Evolutionary conservation across 1,140 invertebrate genomes (phyloP).

Genomic region (Heliconius hewitsoni): DNA sequence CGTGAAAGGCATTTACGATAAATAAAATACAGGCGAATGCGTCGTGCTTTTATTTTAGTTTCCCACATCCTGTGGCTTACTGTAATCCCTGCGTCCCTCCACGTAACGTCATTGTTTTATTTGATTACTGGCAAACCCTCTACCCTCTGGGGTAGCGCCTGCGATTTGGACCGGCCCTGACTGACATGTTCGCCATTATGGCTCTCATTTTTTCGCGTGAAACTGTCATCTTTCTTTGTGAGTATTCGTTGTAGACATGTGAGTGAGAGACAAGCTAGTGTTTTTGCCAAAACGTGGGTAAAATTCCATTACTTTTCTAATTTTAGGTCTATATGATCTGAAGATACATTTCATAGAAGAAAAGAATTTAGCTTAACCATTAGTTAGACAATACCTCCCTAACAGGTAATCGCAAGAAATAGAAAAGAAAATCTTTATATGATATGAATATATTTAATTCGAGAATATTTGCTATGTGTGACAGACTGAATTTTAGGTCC

Average conservation of each 20-base stretch:
- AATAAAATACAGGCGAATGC: constrained; percentile 34
- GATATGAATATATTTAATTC: too few relatives aligned
- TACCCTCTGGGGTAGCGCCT: constrained; percentile 37
- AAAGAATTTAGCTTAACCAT: too few relatives aligned
- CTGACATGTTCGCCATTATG: constrained; percentile 52
- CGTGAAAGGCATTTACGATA: constrained; percentile 34
- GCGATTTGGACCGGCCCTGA: constrained; percentile 43
- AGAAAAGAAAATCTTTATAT: too few relatives aligned
- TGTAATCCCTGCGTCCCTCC: constrained; percentile 31
- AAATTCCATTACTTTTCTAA: neutral
- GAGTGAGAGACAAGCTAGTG: neutral
- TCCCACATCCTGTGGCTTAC: constrained; percentile 34
- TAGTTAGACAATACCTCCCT: too few relatives aligned
- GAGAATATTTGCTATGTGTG: too few relatives aligned
- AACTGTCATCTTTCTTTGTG: constrained; percentile 42
- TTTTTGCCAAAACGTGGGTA: neutral
- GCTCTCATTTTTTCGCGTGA: constrained; percentile 42
- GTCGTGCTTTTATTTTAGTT: constrained; percentile 41
- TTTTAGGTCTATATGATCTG: neutral
- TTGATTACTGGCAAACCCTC: constrained; percentile 50
- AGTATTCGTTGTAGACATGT: constrained; percentile 9
- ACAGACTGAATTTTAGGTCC: neutral
- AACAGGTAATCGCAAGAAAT: too few relatives aligned
- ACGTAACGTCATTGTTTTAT: constrained; percentile 51
- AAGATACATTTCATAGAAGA: neutral